A percentile compares a stretch with the other conserved stretches of the same genome.
Conservation (phyloP, 2,888 invertebrate species). For the Trichopoda pennipes region DNA sequence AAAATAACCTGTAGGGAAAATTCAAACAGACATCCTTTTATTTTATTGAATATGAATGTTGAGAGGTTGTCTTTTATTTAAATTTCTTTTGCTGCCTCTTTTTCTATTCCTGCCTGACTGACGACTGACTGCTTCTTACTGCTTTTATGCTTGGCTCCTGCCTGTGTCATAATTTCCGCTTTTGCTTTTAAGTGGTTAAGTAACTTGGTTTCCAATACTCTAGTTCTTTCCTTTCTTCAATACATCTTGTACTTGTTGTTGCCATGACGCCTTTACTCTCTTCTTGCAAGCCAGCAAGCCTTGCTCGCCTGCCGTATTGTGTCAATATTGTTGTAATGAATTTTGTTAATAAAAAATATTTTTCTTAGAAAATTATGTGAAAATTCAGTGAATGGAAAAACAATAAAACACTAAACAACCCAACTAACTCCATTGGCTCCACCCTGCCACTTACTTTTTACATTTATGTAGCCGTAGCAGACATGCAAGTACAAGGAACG, state of each 20-base stretch:
- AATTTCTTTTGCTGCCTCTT: constrained; percentile 8
- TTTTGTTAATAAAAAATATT: constrained; percentile 69
- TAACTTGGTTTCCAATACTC: constrained; percentile 61
- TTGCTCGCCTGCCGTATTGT: constrained; percentile 53
- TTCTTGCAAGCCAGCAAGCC: no score
- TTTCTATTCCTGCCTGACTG: background rate
- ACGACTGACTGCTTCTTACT: constrained; percentile 1
- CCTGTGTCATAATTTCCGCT: constrained; percentile 61
- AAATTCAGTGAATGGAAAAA: constrained; percentile 68
- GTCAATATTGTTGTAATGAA: constrained; percentile 69
- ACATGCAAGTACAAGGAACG: constrained; percentile 22
- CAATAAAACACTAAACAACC: constrained; percentile 57
- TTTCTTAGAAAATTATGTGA: constrained; percentile 68
- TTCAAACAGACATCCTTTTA: constrained; percentile 17
- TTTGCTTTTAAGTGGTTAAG: constrained; percentile 68
- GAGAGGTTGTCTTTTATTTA: constrained; percentile 55
- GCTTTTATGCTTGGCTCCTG: constrained; percentile 6
- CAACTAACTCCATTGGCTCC: background rate
- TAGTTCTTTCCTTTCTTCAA: background rate
- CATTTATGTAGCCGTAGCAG: background rate
- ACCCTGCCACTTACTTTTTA: constrained; percentile 7
- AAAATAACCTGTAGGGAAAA: constrained; percentile 13
- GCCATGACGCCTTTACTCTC: constrained; percentile 41
- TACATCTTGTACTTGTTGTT: constrained; percentile 47
- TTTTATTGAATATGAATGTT: constrained; percentile 11